Conservation (phyloP, 2,113 vertebrate genomes). For the Atherinomorus stipes region DNA sequence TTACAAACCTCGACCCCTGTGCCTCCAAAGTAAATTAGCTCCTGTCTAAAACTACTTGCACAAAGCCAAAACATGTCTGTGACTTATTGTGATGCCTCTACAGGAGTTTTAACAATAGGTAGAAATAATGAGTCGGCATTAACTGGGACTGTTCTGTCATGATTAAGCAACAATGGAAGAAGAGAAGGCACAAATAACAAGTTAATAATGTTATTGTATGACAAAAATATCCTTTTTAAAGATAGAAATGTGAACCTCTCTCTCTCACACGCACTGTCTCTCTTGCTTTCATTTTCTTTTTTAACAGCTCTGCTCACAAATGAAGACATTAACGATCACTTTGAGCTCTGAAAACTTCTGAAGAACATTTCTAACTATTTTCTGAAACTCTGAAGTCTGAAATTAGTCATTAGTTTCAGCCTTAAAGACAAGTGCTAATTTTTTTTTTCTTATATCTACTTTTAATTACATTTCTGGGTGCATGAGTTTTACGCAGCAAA, state of each 20-base stretch:
- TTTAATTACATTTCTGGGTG: not conserved
- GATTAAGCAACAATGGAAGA: not conserved
- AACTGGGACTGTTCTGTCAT: not conserved
- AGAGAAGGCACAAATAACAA: not conserved
- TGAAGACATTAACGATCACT: not conserved
- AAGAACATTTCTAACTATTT: not conserved
- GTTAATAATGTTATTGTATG: not conserved
- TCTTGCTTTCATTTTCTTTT: too few species aligned
- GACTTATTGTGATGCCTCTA: slow-evolving; percentile 10
- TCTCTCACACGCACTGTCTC: too few species aligned
- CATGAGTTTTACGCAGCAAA: not conserved
- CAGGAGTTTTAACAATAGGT: not conserved
- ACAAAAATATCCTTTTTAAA: not conserved
- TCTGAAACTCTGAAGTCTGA: not conserved
- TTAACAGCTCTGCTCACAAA: too few species aligned
- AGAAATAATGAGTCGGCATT: not conserved
- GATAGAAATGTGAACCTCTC: not conserved
- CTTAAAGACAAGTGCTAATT: not conserved
- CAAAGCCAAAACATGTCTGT: not conserved
- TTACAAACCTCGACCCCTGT: slow-evolving; percentile 24
- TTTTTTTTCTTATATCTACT: not conserved
- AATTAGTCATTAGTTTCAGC: not conserved
- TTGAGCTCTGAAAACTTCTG: not conserved
- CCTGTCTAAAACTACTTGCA: slow-evolving; percentile 21
- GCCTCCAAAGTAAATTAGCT: slow-evolving; percentile 42